Evolutionary conservation across 2,888 invertebrate genomes (phyloP).

Genomic region (Neria commutata): DNA sequence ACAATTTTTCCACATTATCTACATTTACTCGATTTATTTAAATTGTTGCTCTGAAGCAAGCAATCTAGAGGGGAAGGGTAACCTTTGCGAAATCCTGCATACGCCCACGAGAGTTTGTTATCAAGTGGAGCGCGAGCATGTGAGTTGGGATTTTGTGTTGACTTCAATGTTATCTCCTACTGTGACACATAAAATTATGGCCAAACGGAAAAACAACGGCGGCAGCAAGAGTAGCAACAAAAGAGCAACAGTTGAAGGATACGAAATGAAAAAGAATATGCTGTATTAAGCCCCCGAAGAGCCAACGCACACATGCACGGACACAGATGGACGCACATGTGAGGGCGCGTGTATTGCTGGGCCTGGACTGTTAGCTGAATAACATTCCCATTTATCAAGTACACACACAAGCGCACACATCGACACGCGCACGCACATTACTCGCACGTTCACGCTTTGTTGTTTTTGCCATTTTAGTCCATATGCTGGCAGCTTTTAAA

Average conservation of each 20-base stretch:
- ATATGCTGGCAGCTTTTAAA: constrained; percentile 41
- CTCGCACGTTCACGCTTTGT: not conserved
- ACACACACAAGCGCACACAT: no score
- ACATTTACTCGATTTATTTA: no score
- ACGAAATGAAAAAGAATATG: not conserved
- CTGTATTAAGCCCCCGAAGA: not conserved
- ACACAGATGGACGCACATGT: not conserved
- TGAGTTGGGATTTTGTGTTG: constrained; percentile 35
- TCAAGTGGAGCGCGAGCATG: no score
- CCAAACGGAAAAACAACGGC: not conserved
- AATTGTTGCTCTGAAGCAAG: no score
- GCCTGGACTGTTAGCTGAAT: not conserved
- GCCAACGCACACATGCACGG: not conserved
- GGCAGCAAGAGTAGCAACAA: not conserved
- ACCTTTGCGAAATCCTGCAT: no score
- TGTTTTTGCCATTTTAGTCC: constrained; percentile 22
- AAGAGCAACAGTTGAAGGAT: constrained; percentile 1
- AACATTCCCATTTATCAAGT: no score
- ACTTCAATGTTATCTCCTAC: constrained; percentile 43
- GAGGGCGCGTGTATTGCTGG: not conserved
- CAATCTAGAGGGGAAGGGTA: no score
- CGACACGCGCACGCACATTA: not conserved
- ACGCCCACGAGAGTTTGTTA: no score
- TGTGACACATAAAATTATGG: constrained; percentile 48
- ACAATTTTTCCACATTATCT: no score